These are phyloP conservation scores for Pocillopora verrucosa DNA, from an alignment of 64 coral and sea anemone genomes.

Conservation along the genomic window DNA sequence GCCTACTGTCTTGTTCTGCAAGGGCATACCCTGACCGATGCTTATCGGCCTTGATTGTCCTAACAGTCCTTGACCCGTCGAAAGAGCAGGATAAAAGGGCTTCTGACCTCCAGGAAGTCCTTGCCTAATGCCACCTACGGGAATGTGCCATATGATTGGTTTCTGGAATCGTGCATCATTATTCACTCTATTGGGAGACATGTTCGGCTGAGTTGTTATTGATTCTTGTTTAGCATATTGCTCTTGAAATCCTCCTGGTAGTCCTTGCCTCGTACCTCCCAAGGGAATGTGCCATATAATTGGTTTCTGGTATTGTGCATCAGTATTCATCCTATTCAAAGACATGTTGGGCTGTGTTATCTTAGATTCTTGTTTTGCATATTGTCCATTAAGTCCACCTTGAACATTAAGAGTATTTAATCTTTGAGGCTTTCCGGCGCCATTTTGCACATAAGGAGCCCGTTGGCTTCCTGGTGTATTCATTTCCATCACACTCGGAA, in stretches of 20 bases:
- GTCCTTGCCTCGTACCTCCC: neutral
- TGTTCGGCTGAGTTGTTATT: neutral
- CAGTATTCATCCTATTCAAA: neutral
- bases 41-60: neutral
- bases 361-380: neutral
- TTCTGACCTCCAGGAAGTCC: neutral
- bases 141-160: conserved; percentile 39
- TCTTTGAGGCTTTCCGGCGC: neutral
- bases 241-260: too few species aligned
- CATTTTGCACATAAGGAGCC: neutral
- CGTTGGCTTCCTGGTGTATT: neutral
- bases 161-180: conserved; percentile 4
- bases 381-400: neutral
- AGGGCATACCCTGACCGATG: neutral
- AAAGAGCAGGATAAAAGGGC: neutral
- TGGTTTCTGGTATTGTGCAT: conserved; percentile 16
- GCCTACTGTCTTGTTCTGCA: neutral
- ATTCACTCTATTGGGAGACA: neutral
- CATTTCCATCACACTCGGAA: neutral
- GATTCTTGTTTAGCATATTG: neutral
- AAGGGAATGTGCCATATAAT: conserved; percentile 34
- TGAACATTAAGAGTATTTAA: neutral
- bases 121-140: neutral
- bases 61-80: neutral
- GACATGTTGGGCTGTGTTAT: neutral